phyloP scores from a whole-genome alignment of 2,113 vertebrate species.

The Ailurus styani region DNA sequence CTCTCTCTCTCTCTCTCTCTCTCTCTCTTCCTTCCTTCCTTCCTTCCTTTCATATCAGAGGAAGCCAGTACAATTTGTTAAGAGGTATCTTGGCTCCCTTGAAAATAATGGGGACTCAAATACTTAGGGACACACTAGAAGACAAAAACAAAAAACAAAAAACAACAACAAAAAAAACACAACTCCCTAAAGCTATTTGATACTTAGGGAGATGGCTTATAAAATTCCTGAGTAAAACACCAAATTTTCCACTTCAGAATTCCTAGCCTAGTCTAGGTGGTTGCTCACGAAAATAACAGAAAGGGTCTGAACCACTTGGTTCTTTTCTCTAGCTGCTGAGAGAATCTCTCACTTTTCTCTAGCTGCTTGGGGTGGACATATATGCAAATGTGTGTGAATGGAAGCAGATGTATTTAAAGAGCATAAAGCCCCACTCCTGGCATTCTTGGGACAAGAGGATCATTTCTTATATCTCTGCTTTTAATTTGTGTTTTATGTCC shows the following conservation, averaged over 20 bases:
- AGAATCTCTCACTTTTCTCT: background rate
- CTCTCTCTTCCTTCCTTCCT: background rate
- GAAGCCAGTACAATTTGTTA: constrained; percentile 9
- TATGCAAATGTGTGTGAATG: background rate
- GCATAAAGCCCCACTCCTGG: background rate
- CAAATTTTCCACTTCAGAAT: background rate
- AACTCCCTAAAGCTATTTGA: background rate
- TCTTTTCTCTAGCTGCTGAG: background rate
- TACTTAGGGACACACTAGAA: background rate
- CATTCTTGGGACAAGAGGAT: background rate
- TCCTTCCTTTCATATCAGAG: background rate
- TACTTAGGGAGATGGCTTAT: background rate
- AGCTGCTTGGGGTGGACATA: background rate
- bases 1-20: background rate
- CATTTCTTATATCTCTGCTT: background rate
- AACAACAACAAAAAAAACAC: background rate
- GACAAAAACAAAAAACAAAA: too few relatives aligned
- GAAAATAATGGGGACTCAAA: constrained; percentile 17
- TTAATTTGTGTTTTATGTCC: background rate
- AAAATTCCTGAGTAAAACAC: constrained; percentile 27
- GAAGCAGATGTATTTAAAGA: background rate
- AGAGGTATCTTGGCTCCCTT: background rate
- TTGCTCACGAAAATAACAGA: background rate
- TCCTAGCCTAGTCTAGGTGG: background rate
- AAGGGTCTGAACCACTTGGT: background rate